Conservation (phyloP, 2,888 invertebrate species). For the Aelia acuminata region DNA sequence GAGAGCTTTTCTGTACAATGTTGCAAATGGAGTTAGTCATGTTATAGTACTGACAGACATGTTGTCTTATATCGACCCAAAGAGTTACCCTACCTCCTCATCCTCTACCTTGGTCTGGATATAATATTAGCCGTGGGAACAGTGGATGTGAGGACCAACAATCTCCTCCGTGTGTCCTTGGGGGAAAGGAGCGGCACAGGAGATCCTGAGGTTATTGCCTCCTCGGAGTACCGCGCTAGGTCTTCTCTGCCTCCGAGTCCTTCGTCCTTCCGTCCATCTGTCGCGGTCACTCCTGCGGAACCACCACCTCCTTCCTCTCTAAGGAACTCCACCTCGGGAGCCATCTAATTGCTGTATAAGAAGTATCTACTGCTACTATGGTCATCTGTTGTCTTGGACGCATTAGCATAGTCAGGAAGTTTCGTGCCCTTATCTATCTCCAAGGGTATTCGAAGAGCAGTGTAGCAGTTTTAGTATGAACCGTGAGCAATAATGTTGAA, state of each 20-base stretch:
- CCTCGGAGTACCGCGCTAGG: background rate
- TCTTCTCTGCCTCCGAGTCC: background rate
- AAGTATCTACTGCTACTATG: background rate
- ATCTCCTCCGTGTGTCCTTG: conserved; percentile 20
- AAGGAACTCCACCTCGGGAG: conserved; percentile 33
- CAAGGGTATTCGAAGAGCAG: background rate
- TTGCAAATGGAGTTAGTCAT: too few relatives aligned
- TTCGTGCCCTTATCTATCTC: background rate
- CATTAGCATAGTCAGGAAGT: conserved; percentile 27
- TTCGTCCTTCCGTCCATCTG: conserved; percentile 24
- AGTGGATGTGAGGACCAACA: background rate
- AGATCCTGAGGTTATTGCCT: conserved; percentile 23
- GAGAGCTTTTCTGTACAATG: too few relatives aligned
- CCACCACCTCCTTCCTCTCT: conserved; percentile 22
- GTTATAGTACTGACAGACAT: too few relatives aligned
- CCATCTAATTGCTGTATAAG: conserved; percentile 26
- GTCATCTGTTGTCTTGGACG: background rate
- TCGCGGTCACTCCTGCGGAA: conserved; percentile 24
- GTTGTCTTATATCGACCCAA: too few relatives aligned
- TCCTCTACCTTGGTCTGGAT: background rate
- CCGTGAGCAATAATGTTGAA: background rate
- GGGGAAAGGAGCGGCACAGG: background rate
- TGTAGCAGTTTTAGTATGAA: background rate
- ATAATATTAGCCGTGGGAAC: conserved; percentile 1
- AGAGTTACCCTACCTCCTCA: background rate